phyloP scores from a whole-genome alignment of 2,797 vertebrate species.

The Parambassis ranga region DNA sequence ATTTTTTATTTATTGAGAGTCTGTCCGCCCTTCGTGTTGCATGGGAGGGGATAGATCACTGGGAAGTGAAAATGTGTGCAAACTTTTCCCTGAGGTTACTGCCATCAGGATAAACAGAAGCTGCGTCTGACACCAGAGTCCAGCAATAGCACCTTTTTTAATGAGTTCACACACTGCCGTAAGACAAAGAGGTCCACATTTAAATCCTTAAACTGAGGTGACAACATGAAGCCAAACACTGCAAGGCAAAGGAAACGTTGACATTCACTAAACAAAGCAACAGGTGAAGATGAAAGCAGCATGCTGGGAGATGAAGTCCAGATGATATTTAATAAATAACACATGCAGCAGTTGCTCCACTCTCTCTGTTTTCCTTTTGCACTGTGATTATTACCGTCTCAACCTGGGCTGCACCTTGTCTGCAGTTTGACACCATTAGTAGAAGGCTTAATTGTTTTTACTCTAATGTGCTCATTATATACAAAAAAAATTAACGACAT shows the following conservation, averaged over 20 bases:
- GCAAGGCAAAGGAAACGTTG: no score
- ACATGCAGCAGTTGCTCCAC: background rate
- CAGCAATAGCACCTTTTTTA: no score
- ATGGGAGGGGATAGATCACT: no score
- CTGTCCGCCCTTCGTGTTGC: no score
- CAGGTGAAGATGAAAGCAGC: background rate
- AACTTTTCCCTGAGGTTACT: no score
- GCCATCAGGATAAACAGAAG: no score
- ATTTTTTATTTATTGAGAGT: no score
- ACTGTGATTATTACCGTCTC: background rate
- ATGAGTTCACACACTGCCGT: no score
- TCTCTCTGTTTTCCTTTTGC: background rate
- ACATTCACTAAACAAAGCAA: background rate
- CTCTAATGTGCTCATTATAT: slow-evolving; percentile 14
- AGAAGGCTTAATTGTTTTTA: slow-evolving; percentile 8
- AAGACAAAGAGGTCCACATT: no score
- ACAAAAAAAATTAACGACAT: slow-evolving; percentile 27
- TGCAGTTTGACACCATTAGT: background rate
- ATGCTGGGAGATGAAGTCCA: background rate
- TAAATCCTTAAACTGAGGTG: no score
- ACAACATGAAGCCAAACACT: background rate
- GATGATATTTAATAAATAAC: background rate
- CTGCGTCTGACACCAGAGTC: no score
- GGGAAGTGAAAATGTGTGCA: no score
- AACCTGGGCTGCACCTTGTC: background rate